phyloP scores from a whole-genome alignment of 2,797 vertebrate species.

The Hephaestus fuliginosus region DNA sequence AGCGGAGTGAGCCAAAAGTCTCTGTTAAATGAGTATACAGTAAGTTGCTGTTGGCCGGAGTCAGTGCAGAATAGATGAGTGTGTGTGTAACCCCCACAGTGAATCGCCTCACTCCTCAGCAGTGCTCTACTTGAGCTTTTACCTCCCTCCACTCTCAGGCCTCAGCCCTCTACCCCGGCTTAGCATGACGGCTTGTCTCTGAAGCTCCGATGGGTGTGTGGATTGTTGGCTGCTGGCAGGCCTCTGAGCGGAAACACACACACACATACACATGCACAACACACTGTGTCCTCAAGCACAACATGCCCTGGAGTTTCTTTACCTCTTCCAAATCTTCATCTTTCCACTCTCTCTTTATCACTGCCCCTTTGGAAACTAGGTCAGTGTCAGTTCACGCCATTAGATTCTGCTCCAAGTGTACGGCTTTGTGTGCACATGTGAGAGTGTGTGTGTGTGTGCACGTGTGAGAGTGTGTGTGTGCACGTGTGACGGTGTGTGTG shows the following conservation, averaged over 20 bases:
- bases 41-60: slow-evolving; percentile 59
- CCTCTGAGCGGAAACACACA: slow-evolving; percentile 42
- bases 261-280: slow-evolving; percentile 14
- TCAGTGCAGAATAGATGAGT: slow-evolving; percentile 44
- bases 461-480: slow-evolving; percentile 1
- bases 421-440: slow-evolving; percentile 7
- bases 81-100: slow-evolving; percentile 56
- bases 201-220: slow-evolving; percentile 53
- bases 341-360: slow-evolving; percentile 69
- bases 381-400: slow-evolving; percentile 67
- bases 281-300: slow-evolving; percentile 43
- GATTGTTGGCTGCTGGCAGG: slow-evolving; percentile 42
- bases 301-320: slow-evolving; percentile 67
- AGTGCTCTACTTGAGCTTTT: slow-evolving; percentile 44
- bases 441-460: background rate
- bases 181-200: slow-evolving; percentile 45
- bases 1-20: slow-evolving; percentile 48
- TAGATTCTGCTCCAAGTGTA: slow-evolving; percentile 57
- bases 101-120: slow-evolving; percentile 48
- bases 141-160: slow-evolving; percentile 45
- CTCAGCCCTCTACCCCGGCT: slow-evolving; percentile 44
- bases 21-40: slow-evolving; percentile 62
- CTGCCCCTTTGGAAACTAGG: slow-evolving; percentile 66
- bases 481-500: slow-evolving; percentile 1
- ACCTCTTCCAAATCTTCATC: slow-evolving; percentile 59